Conservation (phyloP, 1,140 invertebrate species). For the Eufriesea mexicana region DNA sequence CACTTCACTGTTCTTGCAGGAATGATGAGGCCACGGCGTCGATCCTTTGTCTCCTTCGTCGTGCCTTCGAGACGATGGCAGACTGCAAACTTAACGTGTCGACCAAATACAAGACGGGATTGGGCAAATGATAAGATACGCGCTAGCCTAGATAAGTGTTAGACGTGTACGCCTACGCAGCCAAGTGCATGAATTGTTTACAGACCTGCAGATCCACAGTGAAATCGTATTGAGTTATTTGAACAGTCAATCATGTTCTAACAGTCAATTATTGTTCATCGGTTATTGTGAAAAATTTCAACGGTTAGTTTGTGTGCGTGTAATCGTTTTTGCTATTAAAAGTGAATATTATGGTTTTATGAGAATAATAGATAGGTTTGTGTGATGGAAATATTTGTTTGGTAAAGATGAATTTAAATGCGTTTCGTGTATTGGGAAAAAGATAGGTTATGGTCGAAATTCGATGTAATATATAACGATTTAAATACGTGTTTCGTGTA, state of each 20-base stretch:
- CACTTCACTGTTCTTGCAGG: background rate
- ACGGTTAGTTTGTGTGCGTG: too few species aligned
- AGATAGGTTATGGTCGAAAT: too few species aligned
- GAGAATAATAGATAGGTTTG: too few species aligned
- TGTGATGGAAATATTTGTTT: too few species aligned
- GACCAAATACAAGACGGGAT: constrained; percentile 35
- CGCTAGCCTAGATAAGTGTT: constrained; percentile 19
- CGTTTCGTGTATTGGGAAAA: too few species aligned
- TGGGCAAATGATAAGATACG: constrained; percentile 60
- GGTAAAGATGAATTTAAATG: too few species aligned
- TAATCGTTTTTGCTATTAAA: too few species aligned
- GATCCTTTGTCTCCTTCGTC: constrained; percentile 10
- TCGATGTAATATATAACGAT: background rate
- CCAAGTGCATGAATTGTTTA: constrained; percentile 3
- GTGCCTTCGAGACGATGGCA: constrained; percentile 4
- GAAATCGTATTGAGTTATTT: background rate
- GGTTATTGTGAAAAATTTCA: too few species aligned
- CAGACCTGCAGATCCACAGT: background rate
- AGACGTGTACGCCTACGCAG: background rate
- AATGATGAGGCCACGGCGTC: background rate
- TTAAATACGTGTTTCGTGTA: background rate
- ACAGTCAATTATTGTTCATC: too few species aligned
- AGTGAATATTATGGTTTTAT: too few species aligned
- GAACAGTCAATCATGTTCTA: too few species aligned
- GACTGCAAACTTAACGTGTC: constrained; percentile 39